Base-by-base conservation (phyloP, 2,797 vertebrate species). In the Podarcis lilfordi region DNA sequence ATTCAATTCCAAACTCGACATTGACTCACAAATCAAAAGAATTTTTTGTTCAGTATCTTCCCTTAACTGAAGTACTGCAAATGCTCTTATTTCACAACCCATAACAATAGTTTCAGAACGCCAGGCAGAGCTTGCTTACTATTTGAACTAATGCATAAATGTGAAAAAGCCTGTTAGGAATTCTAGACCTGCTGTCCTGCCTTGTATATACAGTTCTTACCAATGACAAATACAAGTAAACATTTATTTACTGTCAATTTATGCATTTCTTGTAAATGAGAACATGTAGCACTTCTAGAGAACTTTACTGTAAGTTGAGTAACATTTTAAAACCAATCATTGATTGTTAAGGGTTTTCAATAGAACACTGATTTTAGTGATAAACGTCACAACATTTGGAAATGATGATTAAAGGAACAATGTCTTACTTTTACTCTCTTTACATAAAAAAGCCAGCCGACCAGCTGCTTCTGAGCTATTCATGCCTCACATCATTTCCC, bases 21-120 rank as follows among this genome's bases (percentile, higher is more conserved):
- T 1, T 59, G 27, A n/a, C 32, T 80, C 43, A 74, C 50, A 83
- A 84, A 45, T 71, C n/a, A 89, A 82, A 82, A n/a, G 19, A 86
- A 17, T 59, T 37, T 74, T 80, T 32, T 29, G 55, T 61, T 80
- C 15, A 40, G 66, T 19, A 3, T 55, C 7, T 75, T 23, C 5
- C 37, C 29, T 61, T 29, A 35, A 35, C 66, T 11, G 74, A 81
- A 82, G 13, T 40, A 5, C 40, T 64, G 61, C 13, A 64, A 37
- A 4, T n/a, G 11, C 4, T 86, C 13, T 64, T 74, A 8, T 10
- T 43, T 79, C 68, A 84, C 17, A 74, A 35, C 23, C 35, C 69
- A 84, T n/a, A 50, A 80, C 35, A 25, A 7, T 50, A 29, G 27
- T 55, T 87, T 79, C 19, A 61, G 35, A 69, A 84, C 15, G 3